phyloP scores from a whole-genome alignment of 1,140 invertebrate species.

The Bicyclus anynana region DNA sequence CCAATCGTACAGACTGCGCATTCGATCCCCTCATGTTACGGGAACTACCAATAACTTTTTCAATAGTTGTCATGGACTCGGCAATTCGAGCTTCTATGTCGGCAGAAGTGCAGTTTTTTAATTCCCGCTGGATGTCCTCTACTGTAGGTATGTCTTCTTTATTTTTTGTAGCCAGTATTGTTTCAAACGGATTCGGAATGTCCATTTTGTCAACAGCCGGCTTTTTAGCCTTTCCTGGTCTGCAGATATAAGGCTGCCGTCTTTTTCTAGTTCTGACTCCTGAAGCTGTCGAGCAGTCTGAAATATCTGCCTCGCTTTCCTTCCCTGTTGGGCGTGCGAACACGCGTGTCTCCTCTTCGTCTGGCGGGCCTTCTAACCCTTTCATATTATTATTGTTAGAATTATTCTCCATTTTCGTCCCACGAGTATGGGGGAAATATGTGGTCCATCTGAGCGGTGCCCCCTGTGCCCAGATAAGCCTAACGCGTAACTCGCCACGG shows the following conservation, averaged over 20 bases:
- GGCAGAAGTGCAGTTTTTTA: background rate
- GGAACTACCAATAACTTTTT: background rate
- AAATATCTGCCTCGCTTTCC: background rate
- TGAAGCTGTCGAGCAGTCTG: background rate
- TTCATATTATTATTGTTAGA: background rate
- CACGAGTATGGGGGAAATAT: slow-evolving; percentile 10
- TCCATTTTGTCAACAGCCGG: too few species aligned
- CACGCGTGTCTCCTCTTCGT: background rate
- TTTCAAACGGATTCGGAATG: too few species aligned
- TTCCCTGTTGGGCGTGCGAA: background rate
- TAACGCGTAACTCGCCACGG: background rate
- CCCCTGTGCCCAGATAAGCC: slow-evolving; percentile 7
- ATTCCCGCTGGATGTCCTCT: background rate
- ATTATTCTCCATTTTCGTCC: background rate
- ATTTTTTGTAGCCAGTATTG: too few species aligned
- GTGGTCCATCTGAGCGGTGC: background rate
- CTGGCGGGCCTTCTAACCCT: background rate
- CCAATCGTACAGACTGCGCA: too few species aligned
- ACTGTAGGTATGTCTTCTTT: background rate
- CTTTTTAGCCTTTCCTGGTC: too few species aligned
- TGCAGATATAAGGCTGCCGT: too few species aligned
- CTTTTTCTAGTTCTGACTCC: too few species aligned
- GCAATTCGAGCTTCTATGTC: background rate
- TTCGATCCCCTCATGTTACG: too few species aligned
- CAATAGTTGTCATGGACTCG: too few species aligned